Evolutionary conservation across 2,113 vertebrate genomes (phyloP), one percentile per base, ranked within the genome.

Genomic region (Stigmatopora nigra): DNA sequence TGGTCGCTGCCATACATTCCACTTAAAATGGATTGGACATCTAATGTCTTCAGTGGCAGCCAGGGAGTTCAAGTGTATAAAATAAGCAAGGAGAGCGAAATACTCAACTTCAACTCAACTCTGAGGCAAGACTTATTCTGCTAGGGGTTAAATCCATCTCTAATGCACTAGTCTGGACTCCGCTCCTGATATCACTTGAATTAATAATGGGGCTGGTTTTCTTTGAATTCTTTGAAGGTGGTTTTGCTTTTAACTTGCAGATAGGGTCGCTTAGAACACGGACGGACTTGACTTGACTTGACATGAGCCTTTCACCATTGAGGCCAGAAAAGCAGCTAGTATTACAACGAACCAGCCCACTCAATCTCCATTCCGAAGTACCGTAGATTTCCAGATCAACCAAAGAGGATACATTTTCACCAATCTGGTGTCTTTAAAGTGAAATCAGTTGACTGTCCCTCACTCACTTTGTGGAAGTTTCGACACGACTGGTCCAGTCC

Each of bases 261-360:
- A 47, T 20, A 19, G 47, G 20, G 46, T 71, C 12, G 15, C 58
- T 73, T 59, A 65, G 53, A 15, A 19, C 25, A 70, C 58, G 51
- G 45, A 67, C 16, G 73, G 15, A 66, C 61, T 35, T 61, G 76
- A 67, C 72, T 80, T 67, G 46, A 46, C n/a, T n/a, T n/a, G n/a
- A n/a, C n/a, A 83, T 84, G 79, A 79, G 77, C 71, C 76, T 68
- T 31, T 57, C 61, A 65, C 76, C 67, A 63, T 46, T 60, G 71
- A 12, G 70, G 66, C 71, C 70, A 13, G 70, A 74, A 63, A 65
- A 63, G 65, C 44, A 12, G 41, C 16, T 65, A 82, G 78, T 85
- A 83, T 85, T 83, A 82, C 76, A 70, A 65, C 66, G 7, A 82
- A 68, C 57, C 58, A 17, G 76, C 65, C 68, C 66, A 64, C 48